Conservation (phyloP, 37 sponge, comb jelly and placozoan species). For the Diacarnus erythraeanus region DNA sequence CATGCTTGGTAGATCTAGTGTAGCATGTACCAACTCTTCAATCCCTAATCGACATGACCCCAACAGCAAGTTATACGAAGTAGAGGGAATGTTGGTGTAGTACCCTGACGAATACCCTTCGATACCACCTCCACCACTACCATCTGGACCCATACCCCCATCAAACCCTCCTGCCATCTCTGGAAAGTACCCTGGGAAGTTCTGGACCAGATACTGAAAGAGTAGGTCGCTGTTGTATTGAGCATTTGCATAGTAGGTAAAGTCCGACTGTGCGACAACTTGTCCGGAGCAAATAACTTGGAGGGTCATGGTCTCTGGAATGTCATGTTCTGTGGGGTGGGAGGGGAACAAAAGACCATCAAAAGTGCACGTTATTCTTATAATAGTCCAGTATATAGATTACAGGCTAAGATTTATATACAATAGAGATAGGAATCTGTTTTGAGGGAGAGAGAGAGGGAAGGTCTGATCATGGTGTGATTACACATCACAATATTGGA, state of each 20-base stretch:
- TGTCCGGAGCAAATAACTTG: conserved; percentile 46
- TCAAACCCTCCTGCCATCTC: conserved; percentile 23
- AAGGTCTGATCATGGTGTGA: too few relatives aligned
- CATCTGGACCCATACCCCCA: background rate
- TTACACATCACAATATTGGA: too few relatives aligned
- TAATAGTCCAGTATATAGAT: too few relatives aligned
- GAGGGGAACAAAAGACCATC: too few relatives aligned
- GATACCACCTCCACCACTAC: background rate
- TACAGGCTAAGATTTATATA: too few relatives aligned
- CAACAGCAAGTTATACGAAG: conserved; percentile 53
- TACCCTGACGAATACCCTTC: background rate
- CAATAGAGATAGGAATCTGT: too few relatives aligned
- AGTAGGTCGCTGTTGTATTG: conserved; percentile 36
- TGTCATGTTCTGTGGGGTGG: conserved; percentile 15
- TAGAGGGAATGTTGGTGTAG: conserved; percentile 18
- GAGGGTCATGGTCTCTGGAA: conserved; percentile 47
- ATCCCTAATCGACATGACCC: conserved; percentile 68
- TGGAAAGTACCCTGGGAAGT: conserved; percentile 58
- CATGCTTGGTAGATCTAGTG: conserved; percentile 40
- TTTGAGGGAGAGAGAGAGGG: too few relatives aligned
- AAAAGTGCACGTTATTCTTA: too few relatives aligned
- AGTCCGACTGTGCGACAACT: conserved; percentile 50
- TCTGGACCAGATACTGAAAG: conserved; percentile 46
- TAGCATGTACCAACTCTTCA: conserved; percentile 42
- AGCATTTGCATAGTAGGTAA: conserved; percentile 54